Evolutionary conservation across 2,113 vertebrate genomes (phyloP).

Genomic region (Limnothrissa miodon): DNA sequence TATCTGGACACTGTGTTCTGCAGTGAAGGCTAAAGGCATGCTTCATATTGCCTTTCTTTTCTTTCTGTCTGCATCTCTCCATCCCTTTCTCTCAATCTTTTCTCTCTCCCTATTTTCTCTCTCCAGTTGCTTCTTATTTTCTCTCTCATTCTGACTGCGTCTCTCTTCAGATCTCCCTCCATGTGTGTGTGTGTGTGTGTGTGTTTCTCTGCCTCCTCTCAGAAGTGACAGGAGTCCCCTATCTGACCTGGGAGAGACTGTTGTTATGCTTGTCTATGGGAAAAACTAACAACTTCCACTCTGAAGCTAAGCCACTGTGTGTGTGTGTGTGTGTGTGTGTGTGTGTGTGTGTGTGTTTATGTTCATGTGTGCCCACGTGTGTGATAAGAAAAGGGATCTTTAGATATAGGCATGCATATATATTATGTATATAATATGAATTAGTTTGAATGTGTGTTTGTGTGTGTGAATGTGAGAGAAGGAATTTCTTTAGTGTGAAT

Average conservation of each 20-base stretch:
- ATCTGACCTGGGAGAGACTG: conserved; percentile 20
- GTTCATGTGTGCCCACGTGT: too few relatives aligned
- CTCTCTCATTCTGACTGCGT: not conserved
- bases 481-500: not conserved
- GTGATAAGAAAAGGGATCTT: too few relatives aligned
- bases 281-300: too few relatives aligned
- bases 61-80: not conserved
- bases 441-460: not conserved
- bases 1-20: conserved; percentile 53
- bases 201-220: not conserved
- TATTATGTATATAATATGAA: not conserved
- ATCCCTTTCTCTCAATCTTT: not conserved
- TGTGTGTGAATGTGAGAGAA: not conserved
- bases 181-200: not conserved
- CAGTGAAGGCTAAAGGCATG: conserved; percentile 23
- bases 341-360: too few relatives aligned
- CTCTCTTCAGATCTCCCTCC: not conserved
- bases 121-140: not conserved
- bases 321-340: too few relatives aligned
- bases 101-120: not conserved
- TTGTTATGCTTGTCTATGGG: not conserved
- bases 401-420: too few relatives aligned
- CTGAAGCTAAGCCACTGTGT: too few relatives aligned
- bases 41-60: not conserved
- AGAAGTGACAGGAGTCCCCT: not conserved